These are phyloP conservation scores for Halcyon leucocephala DNA, from an alignment of 2,797 vertebrate genomes.

Conservation along the genomic window DNA sequence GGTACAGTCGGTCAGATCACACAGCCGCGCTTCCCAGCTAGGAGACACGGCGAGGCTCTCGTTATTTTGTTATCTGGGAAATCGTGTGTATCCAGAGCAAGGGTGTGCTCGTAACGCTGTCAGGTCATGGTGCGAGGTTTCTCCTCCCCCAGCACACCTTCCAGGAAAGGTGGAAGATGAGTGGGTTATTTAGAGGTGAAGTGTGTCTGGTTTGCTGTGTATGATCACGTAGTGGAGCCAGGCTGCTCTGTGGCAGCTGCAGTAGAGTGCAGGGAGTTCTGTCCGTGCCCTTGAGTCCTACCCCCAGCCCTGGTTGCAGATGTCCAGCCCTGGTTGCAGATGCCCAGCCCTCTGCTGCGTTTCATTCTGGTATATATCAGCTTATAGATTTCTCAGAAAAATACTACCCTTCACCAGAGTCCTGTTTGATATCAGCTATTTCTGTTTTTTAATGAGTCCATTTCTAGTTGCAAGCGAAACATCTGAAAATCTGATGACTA, in stretches of 20 bases:
- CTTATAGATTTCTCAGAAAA: not conserved
- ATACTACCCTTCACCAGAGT: not conserved
- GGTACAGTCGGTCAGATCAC: not conserved
- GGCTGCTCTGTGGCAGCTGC: not conserved
- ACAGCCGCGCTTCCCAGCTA: not conserved
- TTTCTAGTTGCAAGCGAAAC: conserved; percentile 12
- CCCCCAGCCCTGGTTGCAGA: not conserved
- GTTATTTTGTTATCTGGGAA: not conserved
- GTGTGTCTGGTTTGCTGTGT: not conserved
- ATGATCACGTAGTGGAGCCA: not conserved
- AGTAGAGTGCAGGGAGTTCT: not conserved
- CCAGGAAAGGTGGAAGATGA: not conserved
- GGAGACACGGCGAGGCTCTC: not conserved
- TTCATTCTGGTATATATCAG: not conserved
- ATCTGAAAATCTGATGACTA: not conserved
- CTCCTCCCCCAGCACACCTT: not conserved
- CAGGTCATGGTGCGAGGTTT: not conserved
- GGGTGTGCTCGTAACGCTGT: not conserved
- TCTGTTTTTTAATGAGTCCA: not conserved
- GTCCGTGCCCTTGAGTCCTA: not conserved
- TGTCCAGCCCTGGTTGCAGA: not conserved
- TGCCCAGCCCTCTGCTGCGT: not conserved
- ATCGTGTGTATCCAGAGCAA: not conserved
- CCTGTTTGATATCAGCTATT: not conserved
- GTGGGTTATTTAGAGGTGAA: not conserved